Percentiles rank a stretch among this genome's conserved stretches.
These are phyloP conservation scores for Colletes gigas DNA, from an alignment of 1,140 invertebrate genomes.

Conservation along the genomic window DNA sequence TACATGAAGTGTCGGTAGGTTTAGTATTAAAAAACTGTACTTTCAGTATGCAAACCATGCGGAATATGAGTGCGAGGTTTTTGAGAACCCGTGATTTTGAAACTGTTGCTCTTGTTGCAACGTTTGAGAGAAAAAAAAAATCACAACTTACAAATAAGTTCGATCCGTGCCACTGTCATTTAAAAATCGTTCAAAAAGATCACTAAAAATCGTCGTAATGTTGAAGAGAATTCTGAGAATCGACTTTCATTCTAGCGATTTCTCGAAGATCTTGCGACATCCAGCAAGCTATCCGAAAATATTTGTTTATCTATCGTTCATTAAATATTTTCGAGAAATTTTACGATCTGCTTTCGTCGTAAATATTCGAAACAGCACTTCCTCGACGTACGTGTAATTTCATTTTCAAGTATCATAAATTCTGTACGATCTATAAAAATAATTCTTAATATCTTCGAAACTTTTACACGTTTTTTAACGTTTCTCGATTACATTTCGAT, in stretches of 20 bases:
- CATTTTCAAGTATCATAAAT: background rate
- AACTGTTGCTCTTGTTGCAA: background rate
- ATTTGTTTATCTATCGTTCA: background rate
- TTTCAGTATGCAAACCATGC: background rate
- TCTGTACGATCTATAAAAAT: background rate
- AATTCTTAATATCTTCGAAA: background rate
- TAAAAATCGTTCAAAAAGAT: slow-evolving; percentile 8
- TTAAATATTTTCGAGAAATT: background rate
- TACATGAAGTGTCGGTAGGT: too few relatives aligned
- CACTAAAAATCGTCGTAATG: background rate
- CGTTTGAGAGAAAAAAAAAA: background rate
- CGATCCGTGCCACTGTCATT: background rate
- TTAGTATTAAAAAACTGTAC: background rate
- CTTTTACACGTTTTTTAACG: background rate
- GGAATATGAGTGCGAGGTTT: background rate
- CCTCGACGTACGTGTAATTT: background rate
- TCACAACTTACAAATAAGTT: background rate
- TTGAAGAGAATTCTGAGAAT: background rate
- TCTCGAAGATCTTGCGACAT: background rate
- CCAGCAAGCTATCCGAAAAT: background rate
- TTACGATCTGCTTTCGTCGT: background rate
- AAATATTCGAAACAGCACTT: background rate
- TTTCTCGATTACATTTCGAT: background rate
- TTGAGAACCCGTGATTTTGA: background rate
- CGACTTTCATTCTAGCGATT: background rate